Percentiles rank a stretch among this genome's conserved stretches.
These are phyloP conservation scores for Peromyscus leucopus DNA, from an alignment of 2,113 vertebrate species.

Conservation along the genomic window DNA sequence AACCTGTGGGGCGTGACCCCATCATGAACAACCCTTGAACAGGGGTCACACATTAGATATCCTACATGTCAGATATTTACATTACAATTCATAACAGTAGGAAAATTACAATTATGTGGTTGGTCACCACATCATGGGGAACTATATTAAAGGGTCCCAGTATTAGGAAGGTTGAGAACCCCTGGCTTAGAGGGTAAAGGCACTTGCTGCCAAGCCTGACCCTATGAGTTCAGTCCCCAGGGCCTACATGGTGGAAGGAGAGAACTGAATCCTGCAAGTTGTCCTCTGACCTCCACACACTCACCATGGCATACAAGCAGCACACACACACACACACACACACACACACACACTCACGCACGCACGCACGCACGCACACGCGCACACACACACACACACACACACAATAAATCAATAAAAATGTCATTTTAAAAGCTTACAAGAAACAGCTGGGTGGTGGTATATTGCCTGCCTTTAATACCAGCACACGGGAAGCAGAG, in stretches of 20 bases:
- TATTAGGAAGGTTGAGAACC: not conserved
- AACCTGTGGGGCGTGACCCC: not conserved
- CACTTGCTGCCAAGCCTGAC: not conserved
- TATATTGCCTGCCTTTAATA: no score
- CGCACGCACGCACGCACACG: not conserved
- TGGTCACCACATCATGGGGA: not conserved
- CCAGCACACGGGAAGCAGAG: no score
- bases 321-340: no score
- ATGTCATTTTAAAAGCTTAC: not conserved
- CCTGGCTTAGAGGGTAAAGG: not conserved
- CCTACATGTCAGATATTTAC: not conserved
- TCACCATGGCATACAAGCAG: not conserved
- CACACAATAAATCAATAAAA: not conserved
- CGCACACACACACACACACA: not conserved
- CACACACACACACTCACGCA: not conserved
- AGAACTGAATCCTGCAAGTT: not conserved
- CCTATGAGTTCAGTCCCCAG: not conserved
- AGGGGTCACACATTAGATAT: not conserved
- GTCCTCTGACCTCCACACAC: not conserved
- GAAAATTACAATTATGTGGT: not conserved
- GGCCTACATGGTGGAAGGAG: not conserved
- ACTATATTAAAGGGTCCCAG: not conserved
- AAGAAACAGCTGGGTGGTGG: no score
- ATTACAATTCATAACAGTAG: not conserved
- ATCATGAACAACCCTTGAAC: not conserved